Evolutionary conservation across 2,888 invertebrate species (phyloP).

Genomic region (Meta bourneti): DNA sequence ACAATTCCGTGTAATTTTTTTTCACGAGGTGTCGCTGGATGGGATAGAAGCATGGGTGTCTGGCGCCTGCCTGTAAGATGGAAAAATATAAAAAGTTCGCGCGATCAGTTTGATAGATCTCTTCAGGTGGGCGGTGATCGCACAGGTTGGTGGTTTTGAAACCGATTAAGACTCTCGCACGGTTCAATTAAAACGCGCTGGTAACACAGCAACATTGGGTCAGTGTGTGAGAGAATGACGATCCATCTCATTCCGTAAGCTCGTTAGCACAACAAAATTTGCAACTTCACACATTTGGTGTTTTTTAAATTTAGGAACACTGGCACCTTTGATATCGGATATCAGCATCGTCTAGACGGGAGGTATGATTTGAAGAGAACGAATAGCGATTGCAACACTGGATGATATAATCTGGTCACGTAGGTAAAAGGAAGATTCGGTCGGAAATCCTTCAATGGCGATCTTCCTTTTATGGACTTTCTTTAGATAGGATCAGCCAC

Average conservation of each 20-base stretch:
- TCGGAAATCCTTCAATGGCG: neutral
- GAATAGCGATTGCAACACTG: neutral
- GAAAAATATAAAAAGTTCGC: neutral
- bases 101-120: neutral
- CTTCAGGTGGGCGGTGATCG: slow-evolving; percentile 3
- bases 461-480: neutral
- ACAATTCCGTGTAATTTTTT: slow-evolving; percentile 10
- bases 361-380: neutral
- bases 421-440: neutral
- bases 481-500: neutral
- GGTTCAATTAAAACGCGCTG: neutral
- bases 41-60: neutral
- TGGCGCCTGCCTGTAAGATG: slow-evolving; percentile 21
- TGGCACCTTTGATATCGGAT: neutral
- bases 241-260: no score
- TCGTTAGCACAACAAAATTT: no score
- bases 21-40: slow-evolving; percentile 33
- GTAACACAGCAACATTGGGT: neutral
- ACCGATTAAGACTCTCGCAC: neutral
- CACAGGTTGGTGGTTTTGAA: neutral
- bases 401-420: neutral
- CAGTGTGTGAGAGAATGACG: neutral
- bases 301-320: neutral
- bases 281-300: no score
- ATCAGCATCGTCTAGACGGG: neutral